A percentile compares a stretch with the other conserved stretches of the same genome.
Conservation (phyloP, 1,140 invertebrate genomes). For the Drosophila melanica region DNA sequence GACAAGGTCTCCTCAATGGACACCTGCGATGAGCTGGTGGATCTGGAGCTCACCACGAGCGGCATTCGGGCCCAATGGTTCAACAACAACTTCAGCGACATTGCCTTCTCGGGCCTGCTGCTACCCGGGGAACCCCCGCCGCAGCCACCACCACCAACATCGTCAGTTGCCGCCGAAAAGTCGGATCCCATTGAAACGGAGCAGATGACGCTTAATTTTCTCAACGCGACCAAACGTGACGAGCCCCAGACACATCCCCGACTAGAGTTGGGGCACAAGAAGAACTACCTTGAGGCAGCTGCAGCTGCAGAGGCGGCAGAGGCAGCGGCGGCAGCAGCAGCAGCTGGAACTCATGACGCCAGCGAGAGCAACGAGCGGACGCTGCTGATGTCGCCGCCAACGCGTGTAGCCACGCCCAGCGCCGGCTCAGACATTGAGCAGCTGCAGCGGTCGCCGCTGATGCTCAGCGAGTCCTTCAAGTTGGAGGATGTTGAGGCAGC, state of each 20-base stretch:
- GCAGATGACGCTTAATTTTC: slow-evolving; percentile 54
- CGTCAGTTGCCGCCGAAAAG: slow-evolving; percentile 14
- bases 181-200: slow-evolving; percentile 3
- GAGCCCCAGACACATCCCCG: neutral
- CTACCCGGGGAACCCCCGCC: slow-evolving; percentile 64
- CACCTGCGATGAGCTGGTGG: slow-evolving; percentile 76
- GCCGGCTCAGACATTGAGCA: slow-evolving; percentile 52
- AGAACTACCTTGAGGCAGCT: slow-evolving; percentile 18
- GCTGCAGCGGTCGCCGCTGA: slow-evolving; percentile 52
- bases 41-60: slow-evolving; percentile 70
- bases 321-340: neutral
- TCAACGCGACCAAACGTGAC: slow-evolving; percentile 11
- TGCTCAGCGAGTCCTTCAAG: slow-evolving; percentile 53
- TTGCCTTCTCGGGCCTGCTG: slow-evolving; percentile 58
- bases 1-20: slow-evolving; percentile 84
- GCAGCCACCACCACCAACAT: neutral
- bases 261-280: slow-evolving; percentile 35
- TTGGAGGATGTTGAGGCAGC: slow-evolving; percentile 51
- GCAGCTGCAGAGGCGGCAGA: neutral
- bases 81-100: slow-evolving; percentile 76
- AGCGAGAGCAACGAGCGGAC: slow-evolving; percentile 32
- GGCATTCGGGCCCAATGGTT: slow-evolving; percentile 74
- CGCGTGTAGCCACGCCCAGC: slow-evolving; percentile 20
- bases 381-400: slow-evolving; percentile 23
- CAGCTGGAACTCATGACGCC: neutral